Evolutionary conservation across 2,113 vertebrate species (phyloP).

Genomic region (Salvelinus namaycush): DNA sequence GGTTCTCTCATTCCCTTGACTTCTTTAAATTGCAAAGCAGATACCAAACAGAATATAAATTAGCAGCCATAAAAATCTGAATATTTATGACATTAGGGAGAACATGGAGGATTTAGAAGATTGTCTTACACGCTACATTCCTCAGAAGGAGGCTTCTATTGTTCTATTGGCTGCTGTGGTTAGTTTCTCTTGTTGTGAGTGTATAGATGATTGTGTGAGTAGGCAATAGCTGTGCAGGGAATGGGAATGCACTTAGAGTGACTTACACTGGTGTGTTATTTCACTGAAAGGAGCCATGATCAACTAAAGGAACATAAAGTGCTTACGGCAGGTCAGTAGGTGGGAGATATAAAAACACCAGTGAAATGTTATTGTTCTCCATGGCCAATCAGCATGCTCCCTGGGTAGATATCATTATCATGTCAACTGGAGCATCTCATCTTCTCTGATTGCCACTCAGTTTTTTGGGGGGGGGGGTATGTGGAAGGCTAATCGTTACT

Average conservation of each 20-base stretch:
- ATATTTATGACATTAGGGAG: constrained; percentile 60
- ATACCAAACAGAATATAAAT: constrained; percentile 55
- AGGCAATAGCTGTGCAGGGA: background rate
- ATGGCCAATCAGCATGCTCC: constrained; percentile 47
- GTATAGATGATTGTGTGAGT: background rate
- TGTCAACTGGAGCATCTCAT: constrained; percentile 24
- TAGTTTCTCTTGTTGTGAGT: background rate
- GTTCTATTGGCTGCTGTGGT: background rate
- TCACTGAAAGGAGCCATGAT: constrained; percentile 21
- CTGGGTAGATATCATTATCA: constrained; percentile 23
- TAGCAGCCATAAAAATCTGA: constrained; percentile 51
- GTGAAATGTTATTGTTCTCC: constrained; percentile 37
- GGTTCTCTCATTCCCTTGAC: constrained; percentile 39
- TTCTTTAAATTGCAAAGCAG: constrained; percentile 37
- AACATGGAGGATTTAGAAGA: constrained; percentile 28
- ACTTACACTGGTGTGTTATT: background rate
- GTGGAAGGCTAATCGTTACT: background rate
- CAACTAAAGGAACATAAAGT: constrained; percentile 32
- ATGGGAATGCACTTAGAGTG: background rate
- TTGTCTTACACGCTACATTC: background rate
- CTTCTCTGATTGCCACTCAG: background rate
- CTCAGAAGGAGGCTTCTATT: background rate
- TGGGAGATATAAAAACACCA: constrained; percentile 37
- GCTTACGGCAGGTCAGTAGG: constrained; percentile 38
- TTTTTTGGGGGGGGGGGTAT: background rate